phyloP scores from a whole-genome alignment of 2,888 invertebrate genomes.

The Bellardia bayeri region DNA sequence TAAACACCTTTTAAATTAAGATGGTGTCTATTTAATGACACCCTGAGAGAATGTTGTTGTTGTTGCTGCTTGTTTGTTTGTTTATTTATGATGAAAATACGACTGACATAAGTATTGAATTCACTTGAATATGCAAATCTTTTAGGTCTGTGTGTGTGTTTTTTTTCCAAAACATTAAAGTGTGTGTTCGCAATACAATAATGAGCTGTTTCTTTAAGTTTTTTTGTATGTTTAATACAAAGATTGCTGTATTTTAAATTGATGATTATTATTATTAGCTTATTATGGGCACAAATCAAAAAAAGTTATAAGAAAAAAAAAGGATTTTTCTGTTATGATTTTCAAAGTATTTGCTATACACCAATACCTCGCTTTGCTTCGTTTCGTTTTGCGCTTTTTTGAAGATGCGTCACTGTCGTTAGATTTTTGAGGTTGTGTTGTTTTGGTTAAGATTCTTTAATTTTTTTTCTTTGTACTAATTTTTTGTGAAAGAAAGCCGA shows the following conservation, averaged over 20 bases:
- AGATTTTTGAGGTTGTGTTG: too few species aligned
- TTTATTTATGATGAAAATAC: background rate
- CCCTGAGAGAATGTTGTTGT: slow-evolving; percentile 13
- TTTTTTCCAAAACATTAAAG: slow-evolving; percentile 22
- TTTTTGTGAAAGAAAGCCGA: too few species aligned
- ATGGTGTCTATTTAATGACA: slow-evolving; percentile 25
- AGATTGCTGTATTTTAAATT: background rate
- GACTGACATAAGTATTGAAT: slow-evolving; percentile 40
- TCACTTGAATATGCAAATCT: slow-evolving; percentile 31
- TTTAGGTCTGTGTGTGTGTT: background rate
- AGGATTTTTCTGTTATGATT: too few species aligned
- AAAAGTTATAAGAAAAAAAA: too few species aligned
- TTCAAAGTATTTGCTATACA: too few species aligned
- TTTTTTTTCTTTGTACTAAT: too few species aligned
- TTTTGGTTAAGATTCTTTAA: too few species aligned
- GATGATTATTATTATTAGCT: background rate
- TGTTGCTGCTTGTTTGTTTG: background rate
- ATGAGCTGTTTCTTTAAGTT: background rate
- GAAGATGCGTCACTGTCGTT: too few species aligned
- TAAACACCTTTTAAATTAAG: slow-evolving; percentile 33
- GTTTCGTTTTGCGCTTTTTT: too few species aligned
- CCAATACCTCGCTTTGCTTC: too few species aligned
- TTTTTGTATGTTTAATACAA: background rate
- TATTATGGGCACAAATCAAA: background rate
- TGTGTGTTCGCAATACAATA: slow-evolving; percentile 8